Evolutionary conservation across 1,140 invertebrate genomes (phyloP).

Genomic region (Aphidius ervi): DNA sequence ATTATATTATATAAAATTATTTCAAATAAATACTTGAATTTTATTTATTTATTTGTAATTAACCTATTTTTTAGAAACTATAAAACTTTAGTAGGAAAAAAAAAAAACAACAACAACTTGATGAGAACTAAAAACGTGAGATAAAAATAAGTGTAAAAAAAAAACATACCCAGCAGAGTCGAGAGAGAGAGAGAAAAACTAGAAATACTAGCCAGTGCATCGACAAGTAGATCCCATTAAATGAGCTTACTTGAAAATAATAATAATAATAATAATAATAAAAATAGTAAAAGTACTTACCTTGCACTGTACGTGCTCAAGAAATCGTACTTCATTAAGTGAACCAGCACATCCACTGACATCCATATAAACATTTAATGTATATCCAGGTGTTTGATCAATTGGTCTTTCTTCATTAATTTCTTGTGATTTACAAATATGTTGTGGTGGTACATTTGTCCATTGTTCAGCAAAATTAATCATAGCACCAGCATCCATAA

Average conservation of each 20-base stretch:
- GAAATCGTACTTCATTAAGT: slow-evolving; percentile 80
- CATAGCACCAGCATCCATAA: slow-evolving; percentile 96
- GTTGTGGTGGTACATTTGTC: slow-evolving; percentile 91
- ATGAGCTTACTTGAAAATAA: background rate
- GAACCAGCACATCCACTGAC: slow-evolving; percentile 81
- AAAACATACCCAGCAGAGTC: too few species aligned
- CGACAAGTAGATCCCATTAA: too few species aligned
- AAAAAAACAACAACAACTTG: too few species aligned
- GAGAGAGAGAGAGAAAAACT: too few species aligned
- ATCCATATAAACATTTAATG: slow-evolving; percentile 73
- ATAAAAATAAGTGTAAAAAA: too few species aligned
- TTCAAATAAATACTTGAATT: too few species aligned
- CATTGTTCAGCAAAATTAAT: slow-evolving; percentile 88
- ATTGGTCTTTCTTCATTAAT: slow-evolving; percentile 79
- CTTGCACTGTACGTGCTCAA: slow-evolving; percentile 94
- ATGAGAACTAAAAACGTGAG: too few species aligned
- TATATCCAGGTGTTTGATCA: slow-evolving; percentile 66
- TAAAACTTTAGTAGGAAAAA: too few species aligned
- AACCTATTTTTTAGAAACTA: too few species aligned
- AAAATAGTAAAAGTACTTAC: slow-evolving; percentile 34
- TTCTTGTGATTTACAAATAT: slow-evolving; percentile 90
- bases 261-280: slow-evolving; percentile 7
- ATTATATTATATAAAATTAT: too few species aligned
- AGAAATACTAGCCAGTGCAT: too few species aligned
- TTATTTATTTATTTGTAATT: too few species aligned